Evolutionary conservation across 2,797 vertebrate species (phyloP).

Genomic region (Phalloptychus januarius): DNA sequence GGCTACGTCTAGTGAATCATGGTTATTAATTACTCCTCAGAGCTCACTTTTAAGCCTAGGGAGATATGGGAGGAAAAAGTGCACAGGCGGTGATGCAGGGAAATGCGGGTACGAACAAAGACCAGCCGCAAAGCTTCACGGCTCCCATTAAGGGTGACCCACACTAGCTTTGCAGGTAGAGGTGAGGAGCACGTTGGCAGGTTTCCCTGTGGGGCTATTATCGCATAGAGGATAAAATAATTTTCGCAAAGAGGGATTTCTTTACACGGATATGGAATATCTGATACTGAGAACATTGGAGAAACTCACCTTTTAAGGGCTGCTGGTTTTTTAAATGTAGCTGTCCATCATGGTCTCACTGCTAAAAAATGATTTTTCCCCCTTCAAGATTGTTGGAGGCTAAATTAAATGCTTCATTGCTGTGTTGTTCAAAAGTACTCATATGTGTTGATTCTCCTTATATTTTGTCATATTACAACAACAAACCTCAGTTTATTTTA

Average conservation of each 20-base stretch:
- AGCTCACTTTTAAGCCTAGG: constrained; percentile 65
- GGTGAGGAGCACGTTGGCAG: constrained; percentile 78
- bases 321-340: constrained; percentile 8
- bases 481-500: not conserved
- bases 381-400: not conserved
- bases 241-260: constrained; percentile 67
- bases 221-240: constrained; percentile 73
- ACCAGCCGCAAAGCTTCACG: constrained; percentile 65
- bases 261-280: constrained; percentile 49
- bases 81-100: constrained; percentile 38
- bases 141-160: constrained; percentile 67
- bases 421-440: not conserved
- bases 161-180: constrained; percentile 63
- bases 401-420: not conserved
- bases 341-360: constrained; percentile 35
- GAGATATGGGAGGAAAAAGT: constrained; percentile 45
- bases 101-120: constrained; percentile 75
- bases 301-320: constrained; percentile 41
- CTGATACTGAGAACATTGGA: constrained; percentile 30
- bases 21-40: constrained; percentile 77
- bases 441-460: not conserved
- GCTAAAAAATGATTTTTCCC: constrained; percentile 1
- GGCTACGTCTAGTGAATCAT: constrained; percentile 61
- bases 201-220: constrained; percentile 76
- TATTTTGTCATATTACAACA: not conserved